A percentile compares a stretch with the other conserved stretches of the same genome.
Evolutionary conservation across 37 sponge, comb jelly and placozoan species (phyloP).

Genomic region (Crambe crambe): DNA sequence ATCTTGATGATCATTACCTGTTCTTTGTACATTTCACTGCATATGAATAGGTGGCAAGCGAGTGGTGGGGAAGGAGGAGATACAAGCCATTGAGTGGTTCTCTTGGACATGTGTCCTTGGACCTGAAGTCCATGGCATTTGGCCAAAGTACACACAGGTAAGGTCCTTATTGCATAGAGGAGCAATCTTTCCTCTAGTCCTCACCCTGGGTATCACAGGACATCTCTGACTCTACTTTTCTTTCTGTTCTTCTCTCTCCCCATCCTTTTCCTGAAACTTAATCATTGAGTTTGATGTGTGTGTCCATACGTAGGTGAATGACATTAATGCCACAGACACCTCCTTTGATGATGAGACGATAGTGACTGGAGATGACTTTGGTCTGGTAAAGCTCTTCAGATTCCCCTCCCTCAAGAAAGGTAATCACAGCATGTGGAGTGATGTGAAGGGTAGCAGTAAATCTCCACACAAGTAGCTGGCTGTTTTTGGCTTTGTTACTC

Average conservation of each 20-base stretch:
- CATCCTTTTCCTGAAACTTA: not conserved
- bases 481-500: too few species aligned
- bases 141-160: conserved; percentile 93
- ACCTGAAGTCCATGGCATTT: conserved; percentile 85
- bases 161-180: too few species aligned
- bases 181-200: too few species aligned
- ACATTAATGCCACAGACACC: conserved; percentile 87
- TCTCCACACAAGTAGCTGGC: not conserved
- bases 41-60: conserved; percentile 55
- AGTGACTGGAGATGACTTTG: conserved; percentile 98
- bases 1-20: too few species aligned
- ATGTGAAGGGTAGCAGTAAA: not conserved
- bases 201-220: too few species aligned
- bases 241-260: too few species aligned
- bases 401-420: conserved; percentile 90
- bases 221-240: too few species aligned
- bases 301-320: conserved; percentile 42
- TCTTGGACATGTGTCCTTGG: conserved; percentile 88
- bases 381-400: conserved; percentile 92
- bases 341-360: conserved; percentile 69
- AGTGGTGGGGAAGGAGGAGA: conserved; percentile 61
- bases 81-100: conserved; percentile 76
- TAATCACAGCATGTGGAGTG: too few species aligned
- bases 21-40: too few species aligned
- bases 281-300: not conserved